Conservation (phyloP, 2,888 invertebrate genomes). For the Drosophila subquinaria region DNA sequence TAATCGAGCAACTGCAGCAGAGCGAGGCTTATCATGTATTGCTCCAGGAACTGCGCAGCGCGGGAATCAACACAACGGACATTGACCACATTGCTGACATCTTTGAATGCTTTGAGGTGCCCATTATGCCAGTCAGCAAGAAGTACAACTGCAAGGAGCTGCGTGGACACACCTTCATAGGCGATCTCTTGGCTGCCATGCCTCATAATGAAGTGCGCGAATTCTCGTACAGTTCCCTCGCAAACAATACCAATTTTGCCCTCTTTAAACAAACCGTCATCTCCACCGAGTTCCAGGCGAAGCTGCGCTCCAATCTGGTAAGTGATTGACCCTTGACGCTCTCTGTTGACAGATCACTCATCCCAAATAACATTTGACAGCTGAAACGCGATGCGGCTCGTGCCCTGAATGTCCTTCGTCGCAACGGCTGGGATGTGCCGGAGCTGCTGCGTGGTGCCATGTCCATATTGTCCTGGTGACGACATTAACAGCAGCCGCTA, state of each 20-base stretch:
- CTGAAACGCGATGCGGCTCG: slow-evolving; percentile 48
- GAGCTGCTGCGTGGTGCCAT: slow-evolving; percentile 43
- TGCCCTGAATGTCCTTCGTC: slow-evolving; percentile 56
- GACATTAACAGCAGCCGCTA: not conserved
- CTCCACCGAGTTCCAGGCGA: slow-evolving; percentile 52
- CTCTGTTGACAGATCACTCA: not conserved
- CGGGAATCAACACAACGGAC: slow-evolving; percentile 53
- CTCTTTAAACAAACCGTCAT: slow-evolving; percentile 49
- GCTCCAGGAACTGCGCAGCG: slow-evolving; percentile 34
- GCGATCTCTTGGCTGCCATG: slow-evolving; percentile 63
- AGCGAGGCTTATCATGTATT: slow-evolving; percentile 49
- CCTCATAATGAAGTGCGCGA: slow-evolving; percentile 46
- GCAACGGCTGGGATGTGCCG: slow-evolving; percentile 67
- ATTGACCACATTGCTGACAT: slow-evolving; percentile 58
- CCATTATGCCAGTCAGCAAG: slow-evolving; percentile 23
- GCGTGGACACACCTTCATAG: slow-evolving; percentile 53
- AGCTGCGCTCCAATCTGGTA: slow-evolving; percentile 60
- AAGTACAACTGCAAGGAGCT: slow-evolving; percentile 50
- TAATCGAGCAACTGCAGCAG: slow-evolving; percentile 50
- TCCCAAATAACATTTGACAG: slow-evolving; percentile 32
- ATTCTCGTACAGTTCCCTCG: slow-evolving; percentile 18
- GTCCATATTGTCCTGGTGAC: slow-evolving; percentile 63
- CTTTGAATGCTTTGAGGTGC: slow-evolving; percentile 58
- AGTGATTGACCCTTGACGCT: slow-evolving; percentile 20
- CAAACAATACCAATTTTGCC: slow-evolving; percentile 50